Evolutionary conservation across 2,113 vertebrate species (phyloP).

Genomic region (Poeciliopsis turrubarensis): DNA sequence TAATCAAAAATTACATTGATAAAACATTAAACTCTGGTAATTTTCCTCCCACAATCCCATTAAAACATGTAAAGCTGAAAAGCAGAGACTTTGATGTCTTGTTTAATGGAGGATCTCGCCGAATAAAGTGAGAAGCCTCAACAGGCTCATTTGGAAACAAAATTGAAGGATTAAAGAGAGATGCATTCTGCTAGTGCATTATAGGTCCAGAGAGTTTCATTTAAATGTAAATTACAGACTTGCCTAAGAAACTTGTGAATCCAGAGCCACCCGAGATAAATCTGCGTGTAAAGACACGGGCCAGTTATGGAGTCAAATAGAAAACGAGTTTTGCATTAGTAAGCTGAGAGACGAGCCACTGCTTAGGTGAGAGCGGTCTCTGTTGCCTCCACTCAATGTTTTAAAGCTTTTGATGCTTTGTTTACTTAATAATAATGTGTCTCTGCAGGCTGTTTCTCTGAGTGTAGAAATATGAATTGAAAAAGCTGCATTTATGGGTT

Average conservation of each 20-base stretch:
- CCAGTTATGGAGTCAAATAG: constrained; percentile 4
- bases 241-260: constrained; percentile 8
- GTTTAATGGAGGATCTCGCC: constrained; percentile 33
- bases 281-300: constrained; percentile 6
- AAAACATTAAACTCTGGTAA: constrained; percentile 23
- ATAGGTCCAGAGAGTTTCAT: constrained; percentile 50
- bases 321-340: constrained; percentile 1
- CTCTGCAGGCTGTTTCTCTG: constrained; percentile 24
- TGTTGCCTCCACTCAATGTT: not conserved
- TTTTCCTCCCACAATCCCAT: constrained; percentile 15
- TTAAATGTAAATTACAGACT: constrained; percentile 63
- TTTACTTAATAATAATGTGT: constrained; percentile 38
- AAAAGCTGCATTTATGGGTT: constrained; percentile 4
- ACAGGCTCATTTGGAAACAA: constrained; percentile 51
- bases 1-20: not conserved
- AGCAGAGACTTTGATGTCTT: constrained; percentile 37
- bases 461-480: constrained; percentile 31
- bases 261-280: constrained; percentile 5
- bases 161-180: constrained; percentile 44
- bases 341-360: not conserved
- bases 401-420: constrained; percentile 13
- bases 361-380: not conserved
- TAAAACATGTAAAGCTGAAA: constrained; percentile 1
- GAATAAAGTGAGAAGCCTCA: constrained; percentile 20
- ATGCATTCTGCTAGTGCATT: constrained; percentile 24